Conservation (phyloP, 1,140 invertebrate species). For the Saccostrea glomerata region DNA sequence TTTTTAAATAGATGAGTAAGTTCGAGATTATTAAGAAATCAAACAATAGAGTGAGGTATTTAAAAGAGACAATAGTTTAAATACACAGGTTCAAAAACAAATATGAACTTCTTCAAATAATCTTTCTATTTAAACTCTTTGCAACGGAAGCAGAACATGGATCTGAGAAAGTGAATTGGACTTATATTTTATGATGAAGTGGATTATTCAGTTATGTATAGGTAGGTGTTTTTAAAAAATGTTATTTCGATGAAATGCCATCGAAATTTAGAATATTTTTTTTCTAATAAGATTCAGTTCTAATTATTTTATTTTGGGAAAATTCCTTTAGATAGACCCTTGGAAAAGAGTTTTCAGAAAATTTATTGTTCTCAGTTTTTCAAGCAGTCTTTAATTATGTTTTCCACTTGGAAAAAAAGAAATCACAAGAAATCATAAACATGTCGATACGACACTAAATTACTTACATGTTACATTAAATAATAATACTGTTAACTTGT, state of each 20-base stretch:
- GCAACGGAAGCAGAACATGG: not conserved
- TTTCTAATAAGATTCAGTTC: not conserved
- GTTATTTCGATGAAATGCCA: not conserved
- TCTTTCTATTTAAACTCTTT: constrained; percentile 10
- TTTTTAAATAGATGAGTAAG: not conserved
- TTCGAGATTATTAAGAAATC: not conserved
- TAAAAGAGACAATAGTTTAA: constrained; percentile 27
- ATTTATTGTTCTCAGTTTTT: too few relatives aligned
- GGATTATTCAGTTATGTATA: not conserved
- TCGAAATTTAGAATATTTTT: not conserved
- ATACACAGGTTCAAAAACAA: not conserved
- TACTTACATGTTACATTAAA: too few relatives aligned
- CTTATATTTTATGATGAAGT: not conserved
- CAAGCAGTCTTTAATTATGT: too few relatives aligned
- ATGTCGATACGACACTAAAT: too few relatives aligned
- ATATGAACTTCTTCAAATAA: not conserved
- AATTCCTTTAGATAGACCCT: too few relatives aligned
- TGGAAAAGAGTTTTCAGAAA: too few relatives aligned
- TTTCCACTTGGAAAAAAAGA: too few relatives aligned
- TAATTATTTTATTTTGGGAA: too few relatives aligned
- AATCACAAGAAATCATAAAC: too few relatives aligned
- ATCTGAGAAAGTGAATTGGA: not conserved
- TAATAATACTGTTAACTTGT: too few relatives aligned
- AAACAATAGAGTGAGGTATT: not conserved
- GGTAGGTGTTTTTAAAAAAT: not conserved